Conservation (phyloP, 2,888 invertebrate species). For the Agrochola litura region DNA sequence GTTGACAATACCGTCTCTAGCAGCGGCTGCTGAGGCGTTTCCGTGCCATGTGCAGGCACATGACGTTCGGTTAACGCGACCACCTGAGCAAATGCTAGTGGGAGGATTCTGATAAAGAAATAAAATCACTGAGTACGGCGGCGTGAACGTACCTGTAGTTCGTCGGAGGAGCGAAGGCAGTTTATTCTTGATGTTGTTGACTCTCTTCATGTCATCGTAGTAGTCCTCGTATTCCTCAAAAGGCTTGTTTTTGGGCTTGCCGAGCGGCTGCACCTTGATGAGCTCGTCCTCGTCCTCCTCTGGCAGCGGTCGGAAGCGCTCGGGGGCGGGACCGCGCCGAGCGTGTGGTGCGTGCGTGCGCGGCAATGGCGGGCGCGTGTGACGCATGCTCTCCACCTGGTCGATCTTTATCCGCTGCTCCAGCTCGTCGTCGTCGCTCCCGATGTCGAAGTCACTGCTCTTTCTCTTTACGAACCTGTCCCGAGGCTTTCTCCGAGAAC, state of each 20-base stretch:
- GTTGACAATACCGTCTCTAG: neutral
- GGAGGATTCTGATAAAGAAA: neutral
- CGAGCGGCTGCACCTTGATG: conserved; percentile 20
- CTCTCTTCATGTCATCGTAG: conserved; percentile 82
- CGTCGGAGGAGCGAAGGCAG: conserved; percentile 74
- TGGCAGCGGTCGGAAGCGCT: conserved; percentile 12
- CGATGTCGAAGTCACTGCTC: conserved; percentile 40
- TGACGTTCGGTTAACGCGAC: neutral
- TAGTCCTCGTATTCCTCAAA: conserved; percentile 79
- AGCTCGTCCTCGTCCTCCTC: conserved; percentile 47
- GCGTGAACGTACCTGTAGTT: conserved; percentile 74
- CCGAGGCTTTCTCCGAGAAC: conserved; percentile 76
- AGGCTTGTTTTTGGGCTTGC: conserved; percentile 51
- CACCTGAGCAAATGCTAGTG: neutral
- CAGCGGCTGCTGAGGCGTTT: neutral
- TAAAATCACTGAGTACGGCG: neutral
- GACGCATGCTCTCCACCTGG: conserved; percentile 11
- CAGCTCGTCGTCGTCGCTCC: conserved; percentile 57
- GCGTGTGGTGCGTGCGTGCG: neutral
- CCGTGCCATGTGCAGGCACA: neutral
- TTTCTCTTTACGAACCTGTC: conserved; percentile 69
- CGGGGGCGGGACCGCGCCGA: neutral
- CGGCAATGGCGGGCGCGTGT: conserved; percentile 1
- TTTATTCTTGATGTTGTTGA: conserved; percentile 77
- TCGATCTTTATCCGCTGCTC: conserved; percentile 36